A percentile compares a stretch with the other conserved stretches of the same genome.
These are phyloP conservation scores for Eulimnadia texana DNA, from an alignment of 1,140 invertebrate genomes.

Conservation along the genomic window DNA sequence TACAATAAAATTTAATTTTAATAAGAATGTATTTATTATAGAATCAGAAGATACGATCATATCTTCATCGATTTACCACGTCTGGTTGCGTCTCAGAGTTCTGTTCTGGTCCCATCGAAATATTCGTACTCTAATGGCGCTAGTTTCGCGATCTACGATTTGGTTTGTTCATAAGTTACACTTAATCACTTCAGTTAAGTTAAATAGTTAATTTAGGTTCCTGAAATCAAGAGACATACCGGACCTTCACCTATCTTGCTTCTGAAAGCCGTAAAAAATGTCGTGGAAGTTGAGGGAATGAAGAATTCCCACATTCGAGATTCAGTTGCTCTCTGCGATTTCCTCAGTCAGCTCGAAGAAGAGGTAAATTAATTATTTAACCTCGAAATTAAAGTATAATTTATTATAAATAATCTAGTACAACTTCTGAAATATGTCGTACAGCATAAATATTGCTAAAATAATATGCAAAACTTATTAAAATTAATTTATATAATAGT, in stretches of 20 bases:
- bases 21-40: too few relatives aligned
- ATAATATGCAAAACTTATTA: too few relatives aligned
- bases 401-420: too few relatives aligned
- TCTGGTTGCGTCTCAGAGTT: conserved; percentile 45
- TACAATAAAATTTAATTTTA: too few relatives aligned
- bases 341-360: conserved; percentile 70
- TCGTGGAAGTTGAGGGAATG: conserved; percentile 74
- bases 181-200: too few relatives aligned
- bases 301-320: conserved; percentile 63
- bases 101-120: conserved; percentile 51
- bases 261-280: conserved; percentile 43
- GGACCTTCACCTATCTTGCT: conserved; percentile 29
- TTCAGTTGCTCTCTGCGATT: conserved; percentile 80
- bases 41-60: conserved; percentile 48
- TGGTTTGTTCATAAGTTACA: conserved; percentile 36
- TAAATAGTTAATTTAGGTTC: too few relatives aligned
- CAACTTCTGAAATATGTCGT: too few relatives aligned
- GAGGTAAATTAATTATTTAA: conserved; percentile 34
- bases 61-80: conserved; percentile 54
- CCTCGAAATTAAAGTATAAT: too few relatives aligned
- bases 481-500: too few relatives aligned
- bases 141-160: conserved; percentile 55
- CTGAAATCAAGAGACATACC: conserved; percentile 17
- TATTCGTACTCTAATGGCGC: conserved; percentile 54
- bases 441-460: too few relatives aligned